Evolutionary conservation across 2,113 vertebrate species (phyloP).

Genomic region (Silurus asotus): DNA sequence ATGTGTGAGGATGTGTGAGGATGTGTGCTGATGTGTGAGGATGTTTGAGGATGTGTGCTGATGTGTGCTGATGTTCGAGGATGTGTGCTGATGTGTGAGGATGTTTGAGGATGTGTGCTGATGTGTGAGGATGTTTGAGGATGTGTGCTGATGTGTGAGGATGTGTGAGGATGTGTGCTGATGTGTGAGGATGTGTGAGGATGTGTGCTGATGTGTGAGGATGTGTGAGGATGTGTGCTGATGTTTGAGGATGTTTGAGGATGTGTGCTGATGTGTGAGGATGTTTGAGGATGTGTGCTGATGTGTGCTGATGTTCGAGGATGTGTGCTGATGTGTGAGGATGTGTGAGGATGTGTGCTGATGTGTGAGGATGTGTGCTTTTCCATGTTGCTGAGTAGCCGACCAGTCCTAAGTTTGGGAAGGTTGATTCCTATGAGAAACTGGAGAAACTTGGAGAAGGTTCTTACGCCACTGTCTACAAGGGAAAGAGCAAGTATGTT

Average conservation of each 20-base stretch:
- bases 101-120: no score
- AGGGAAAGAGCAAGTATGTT: conserved; percentile 99
- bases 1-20: no score
- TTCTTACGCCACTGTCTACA: conserved; percentile 97
- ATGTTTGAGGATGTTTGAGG: no score
- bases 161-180: background rate
- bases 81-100: background rate
- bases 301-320: no score
- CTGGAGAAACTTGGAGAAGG: conserved; percentile 97
- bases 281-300: no score
- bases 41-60: background rate
- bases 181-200: no score
- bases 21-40: no score
- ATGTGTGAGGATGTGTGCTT: conserved; percentile 38
- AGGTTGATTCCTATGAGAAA: conserved; percentile 97
- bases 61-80: no score
- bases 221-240: no score
- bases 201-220: background rate
- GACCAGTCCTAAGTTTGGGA: conserved; percentile 97
- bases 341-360: background rate
- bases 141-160: background rate
- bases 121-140: no score
- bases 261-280: no score
- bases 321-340: background rate
- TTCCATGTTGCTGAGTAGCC: conserved; percentile 72